Base-by-base conservation (phyloP, 1,140 invertebrate genomes). In the Potamilus streckersoni region DNA sequence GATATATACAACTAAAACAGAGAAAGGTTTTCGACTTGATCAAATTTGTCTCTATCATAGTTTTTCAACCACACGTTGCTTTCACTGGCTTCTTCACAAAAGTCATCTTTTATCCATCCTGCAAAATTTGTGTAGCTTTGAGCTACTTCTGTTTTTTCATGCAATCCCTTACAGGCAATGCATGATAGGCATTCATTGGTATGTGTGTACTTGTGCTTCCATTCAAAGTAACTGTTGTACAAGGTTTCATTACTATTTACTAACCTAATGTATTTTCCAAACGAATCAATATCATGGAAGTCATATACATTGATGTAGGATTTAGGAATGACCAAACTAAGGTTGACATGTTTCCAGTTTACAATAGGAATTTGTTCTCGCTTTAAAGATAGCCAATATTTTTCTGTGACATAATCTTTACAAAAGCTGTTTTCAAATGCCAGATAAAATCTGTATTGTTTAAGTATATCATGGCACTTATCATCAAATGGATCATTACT, bases 271-370 rank as follows among this genome's bases (percentile, higher is more conserved):
- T 97, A 98, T 3, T 94, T 92, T 6, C 96, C 96, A 55, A 98
- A 89, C 80, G 95, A 93, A 81, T 94, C 93, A 0, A 96, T 94
- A 16, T 94, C 94, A 5, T 93, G 93, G 87, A 98, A 99, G 88
- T 99, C 96, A 84, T 98, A 96, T 2, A 98, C 95, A 90, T 99
- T 97, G 49, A 99, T 96, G 87, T 92, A 95, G 0, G 96, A 97
- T 81, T 96, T 93, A 80, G 95, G 88, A 14, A 86, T 86, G 4
- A 85, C 84, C 12, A 83, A 38, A 58, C 75, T 75, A 55, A 81
- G 74, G 71, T 90, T 88, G 1, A 91, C 91, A n/a, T n/a, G 31
- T 58, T 81, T 83, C 65, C 86, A 85, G n/a, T 82, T 72, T 1
- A 86, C 86, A 5, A 89, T 82, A 4, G 87, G 87, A 65, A 89